Conservation (phyloP, 2,888 invertebrate species). For the Yponomeuta evonymella region DNA sequence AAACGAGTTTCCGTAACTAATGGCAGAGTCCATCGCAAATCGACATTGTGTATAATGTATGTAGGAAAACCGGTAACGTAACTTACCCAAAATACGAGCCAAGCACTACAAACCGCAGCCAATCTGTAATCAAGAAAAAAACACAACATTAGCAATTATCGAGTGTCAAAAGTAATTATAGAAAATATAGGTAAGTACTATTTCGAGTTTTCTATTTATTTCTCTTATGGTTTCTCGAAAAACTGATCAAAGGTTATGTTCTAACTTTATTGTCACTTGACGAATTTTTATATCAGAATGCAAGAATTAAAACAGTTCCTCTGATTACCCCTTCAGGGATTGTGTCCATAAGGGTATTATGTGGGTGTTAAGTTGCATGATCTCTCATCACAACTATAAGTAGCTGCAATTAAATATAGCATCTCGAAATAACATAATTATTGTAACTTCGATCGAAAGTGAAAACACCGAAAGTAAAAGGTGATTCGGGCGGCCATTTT, state of each 20-base stretch:
- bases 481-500: conserved; percentile 46
- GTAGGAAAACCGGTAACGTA: conserved; percentile 4
- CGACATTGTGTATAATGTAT: not conserved
- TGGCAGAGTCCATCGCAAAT: not conserved
- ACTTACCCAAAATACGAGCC: conserved; percentile 41
- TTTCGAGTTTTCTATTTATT: no score
- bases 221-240: no score
- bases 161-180: conserved; percentile 15
- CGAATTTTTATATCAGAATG: no score
- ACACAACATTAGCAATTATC: conserved; percentile 3
- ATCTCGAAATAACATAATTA: conserved; percentile 39
- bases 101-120: conserved; percentile 31
- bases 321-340: no score
- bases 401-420: conserved; percentile 43
- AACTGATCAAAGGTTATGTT: no score
- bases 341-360: no score
- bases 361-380: conserved; percentile 9
- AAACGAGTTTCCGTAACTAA: not conserved
- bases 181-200: not conserved
- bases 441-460: conserved; percentile 57
- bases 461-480: conserved; percentile 65
- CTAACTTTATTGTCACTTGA: no score
- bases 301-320: no score
- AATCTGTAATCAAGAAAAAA: conserved; percentile 40
- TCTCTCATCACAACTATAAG: conserved; percentile 5